Evolutionary conservation across 2,797 vertebrate species (phyloP), one percentile per base, ranked within the genome.

Genomic region (Falco peregrinus): DNA sequence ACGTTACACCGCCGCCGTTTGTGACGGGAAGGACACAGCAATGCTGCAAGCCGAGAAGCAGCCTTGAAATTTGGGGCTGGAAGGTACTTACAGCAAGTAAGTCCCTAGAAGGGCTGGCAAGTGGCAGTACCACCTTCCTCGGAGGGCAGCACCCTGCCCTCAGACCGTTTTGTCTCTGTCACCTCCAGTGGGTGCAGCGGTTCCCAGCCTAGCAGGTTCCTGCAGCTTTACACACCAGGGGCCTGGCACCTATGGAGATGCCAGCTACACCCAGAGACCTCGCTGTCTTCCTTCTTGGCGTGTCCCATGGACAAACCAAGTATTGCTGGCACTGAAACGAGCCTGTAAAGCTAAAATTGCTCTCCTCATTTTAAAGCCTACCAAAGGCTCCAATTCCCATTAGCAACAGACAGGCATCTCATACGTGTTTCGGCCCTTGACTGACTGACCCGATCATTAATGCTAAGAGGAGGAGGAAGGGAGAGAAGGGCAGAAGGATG

Each of bases 1-100:
- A 35, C 5, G n/a, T 45, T 50, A 50, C 54, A 25, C 20, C 28
- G 35, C 63, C 61, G 48, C 0, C 0, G 68, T 13, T 69, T 60
- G 41, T 87, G 56, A 16, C 63, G 71, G n/a, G 60, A 81, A 71
- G 67, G 29, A 16, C 39, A 17, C 41, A 59, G 9, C 16, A 20
- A 3, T 9, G 33, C 0, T 28, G 35, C 43, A 87, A 56, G 71
- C 54, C 11, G 68, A 35, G 71, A 45, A 88, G n/a, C 9, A 28
- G 48, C 31, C 20, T 0, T 11, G 73, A 65, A 75, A 89, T 3
- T 4, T 6, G 15, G 43, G 48, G 81, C 65, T 77, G 35, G 31
- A 41, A 68, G 35, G 61, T 48, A n/a, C 60, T 68, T 37, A 41
- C 4, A 45, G 43, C 43, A 18, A 45, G 17, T 45, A 18, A 45